phyloP scores from a whole-genome alignment of 1,140 invertebrate genomes.

The Drosophila kohkoa region DNA sequence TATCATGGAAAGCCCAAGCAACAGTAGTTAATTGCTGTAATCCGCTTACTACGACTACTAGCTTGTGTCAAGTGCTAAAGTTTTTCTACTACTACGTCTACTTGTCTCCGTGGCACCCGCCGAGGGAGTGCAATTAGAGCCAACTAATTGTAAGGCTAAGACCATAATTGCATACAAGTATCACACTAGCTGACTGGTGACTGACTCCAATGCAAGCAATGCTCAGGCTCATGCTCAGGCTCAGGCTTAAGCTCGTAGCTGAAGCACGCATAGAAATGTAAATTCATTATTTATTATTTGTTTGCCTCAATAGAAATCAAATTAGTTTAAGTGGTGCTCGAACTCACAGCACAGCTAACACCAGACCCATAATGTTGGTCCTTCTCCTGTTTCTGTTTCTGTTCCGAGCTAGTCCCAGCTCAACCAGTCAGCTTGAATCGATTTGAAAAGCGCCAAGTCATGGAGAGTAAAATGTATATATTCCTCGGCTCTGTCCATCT shows the following conservation, averaged over 20 bases:
- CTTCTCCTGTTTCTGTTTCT: slow-evolving; percentile 3
- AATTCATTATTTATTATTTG: slow-evolving; percentile 84
- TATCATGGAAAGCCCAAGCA: slow-evolving; percentile 11
- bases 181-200: slow-evolving; percentile 19
- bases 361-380: slow-evolving; percentile 21
- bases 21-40: slow-evolving; percentile 66
- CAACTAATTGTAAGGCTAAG: slow-evolving; percentile 50
- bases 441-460: slow-evolving; percentile 69
- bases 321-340: slow-evolving; percentile 78
- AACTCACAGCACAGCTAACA: slow-evolving; percentile 17
- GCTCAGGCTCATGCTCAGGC: neutral
- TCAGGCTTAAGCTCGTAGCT: slow-evolving; percentile 2
- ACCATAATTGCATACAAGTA: slow-evolving; percentile 49
- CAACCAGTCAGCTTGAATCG: slow-evolving; percentile 61
- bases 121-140: slow-evolving; percentile 41
- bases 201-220: slow-evolving; percentile 3
- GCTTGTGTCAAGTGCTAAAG: slow-evolving; percentile 35
- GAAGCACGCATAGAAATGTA: slow-evolving; percentile 79
- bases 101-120: slow-evolving; percentile 18
- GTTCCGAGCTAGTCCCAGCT: slow-evolving; percentile 27
- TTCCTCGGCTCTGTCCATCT: neutral
- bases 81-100: neutral
- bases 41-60: slow-evolving; percentile 70
- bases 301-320: slow-evolving; percentile 83
- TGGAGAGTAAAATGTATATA: slow-evolving; percentile 17